These are phyloP conservation scores for Gymnocheta viridis DNA, from an alignment of 2,888 invertebrate species.

Conservation along the genomic window DNA sequence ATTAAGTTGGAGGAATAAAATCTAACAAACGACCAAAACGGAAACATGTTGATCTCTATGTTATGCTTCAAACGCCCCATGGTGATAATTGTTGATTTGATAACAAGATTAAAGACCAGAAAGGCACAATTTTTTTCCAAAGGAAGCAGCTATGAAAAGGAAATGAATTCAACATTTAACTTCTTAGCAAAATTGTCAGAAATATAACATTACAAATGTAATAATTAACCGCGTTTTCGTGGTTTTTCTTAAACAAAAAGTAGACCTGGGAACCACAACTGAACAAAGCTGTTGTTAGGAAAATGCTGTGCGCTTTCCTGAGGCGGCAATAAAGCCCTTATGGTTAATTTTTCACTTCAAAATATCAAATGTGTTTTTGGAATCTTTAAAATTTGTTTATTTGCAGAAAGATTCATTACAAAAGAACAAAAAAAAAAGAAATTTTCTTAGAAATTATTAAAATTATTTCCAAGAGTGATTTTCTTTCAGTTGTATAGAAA, in stretches of 20 bases:
- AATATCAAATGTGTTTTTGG: constrained; percentile 39
- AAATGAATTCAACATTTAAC: constrained; percentile 54
- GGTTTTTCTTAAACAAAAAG: constrained; percentile 45
- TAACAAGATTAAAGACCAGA: constrained; percentile 45
- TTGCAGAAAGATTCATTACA: constrained; percentile 35
- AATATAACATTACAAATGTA: constrained; percentile 59
- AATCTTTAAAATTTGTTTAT: constrained; percentile 30
- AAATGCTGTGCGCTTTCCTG: constrained; percentile 18
- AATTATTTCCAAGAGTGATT: constrained; percentile 24
- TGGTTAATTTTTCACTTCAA: constrained; percentile 51
- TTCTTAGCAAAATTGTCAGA: constrained; percentile 11
- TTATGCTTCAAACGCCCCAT: constrained; percentile 51
- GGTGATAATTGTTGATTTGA: constrained; percentile 65
- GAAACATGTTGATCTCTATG: constrained; percentile 60
- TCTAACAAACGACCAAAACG: constrained; percentile 49
- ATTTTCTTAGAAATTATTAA: constrained; percentile 46
- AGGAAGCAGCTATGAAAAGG: constrained; percentile 17
- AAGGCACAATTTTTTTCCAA: neutral
- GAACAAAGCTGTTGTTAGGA: neutral
- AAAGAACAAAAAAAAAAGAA: constrained; percentile 2
- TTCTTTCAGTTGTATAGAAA: constrained; percentile 16
- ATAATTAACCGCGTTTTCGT: constrained; percentile 66
- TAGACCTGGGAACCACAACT: constrained; percentile 43
- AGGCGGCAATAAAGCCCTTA: constrained; percentile 57
- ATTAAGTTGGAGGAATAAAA: constrained; percentile 1